Evolutionary conservation across 2,113 vertebrate species (phyloP).

Genomic region (Cavia aperea): DNA sequence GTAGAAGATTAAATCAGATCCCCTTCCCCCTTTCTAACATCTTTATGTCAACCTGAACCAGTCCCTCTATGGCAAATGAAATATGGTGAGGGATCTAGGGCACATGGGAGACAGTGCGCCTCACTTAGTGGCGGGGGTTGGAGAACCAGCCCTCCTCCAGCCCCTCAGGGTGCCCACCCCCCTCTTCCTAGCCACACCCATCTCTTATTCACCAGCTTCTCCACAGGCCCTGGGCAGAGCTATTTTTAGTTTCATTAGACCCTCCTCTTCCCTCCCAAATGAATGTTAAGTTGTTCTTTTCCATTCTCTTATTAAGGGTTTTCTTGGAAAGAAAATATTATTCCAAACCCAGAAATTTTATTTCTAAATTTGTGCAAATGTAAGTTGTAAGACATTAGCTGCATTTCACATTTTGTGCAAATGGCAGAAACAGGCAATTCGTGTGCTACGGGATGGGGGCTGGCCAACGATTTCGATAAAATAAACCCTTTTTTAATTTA

Average conservation of each 20-base stretch:
- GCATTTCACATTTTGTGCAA: constrained; percentile 81
- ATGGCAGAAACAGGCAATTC: constrained; percentile 82
- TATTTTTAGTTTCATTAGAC: constrained; percentile 54
- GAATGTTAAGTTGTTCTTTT: constrained; percentile 66
- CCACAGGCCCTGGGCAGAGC: constrained; percentile 28
- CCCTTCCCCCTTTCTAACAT: background rate
- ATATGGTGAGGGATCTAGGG: background rate
- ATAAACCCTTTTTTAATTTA: constrained; percentile 99
- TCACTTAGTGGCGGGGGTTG: background rate
- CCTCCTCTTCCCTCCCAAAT: constrained; percentile 58
- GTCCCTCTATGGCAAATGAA: background rate
- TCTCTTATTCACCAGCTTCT: background rate
- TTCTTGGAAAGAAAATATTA: constrained; percentile 81
- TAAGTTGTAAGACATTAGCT: constrained; percentile 80
- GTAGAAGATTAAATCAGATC: background rate
- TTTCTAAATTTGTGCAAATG: constrained; percentile 83
- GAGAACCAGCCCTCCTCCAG: background rate
- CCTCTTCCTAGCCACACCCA: background rate
- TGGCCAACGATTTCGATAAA: constrained; percentile 83
- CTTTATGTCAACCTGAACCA: background rate
- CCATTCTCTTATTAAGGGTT: constrained; percentile 65
- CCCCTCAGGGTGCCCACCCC: background rate
- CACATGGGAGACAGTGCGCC: background rate
- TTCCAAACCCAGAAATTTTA: constrained; percentile 81
- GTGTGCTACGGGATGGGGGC: constrained; percentile 79